These are phyloP conservation scores for Papilio gigon DNA, from an alignment of 2,888 invertebrate species.

Conservation along the genomic window DNA sequence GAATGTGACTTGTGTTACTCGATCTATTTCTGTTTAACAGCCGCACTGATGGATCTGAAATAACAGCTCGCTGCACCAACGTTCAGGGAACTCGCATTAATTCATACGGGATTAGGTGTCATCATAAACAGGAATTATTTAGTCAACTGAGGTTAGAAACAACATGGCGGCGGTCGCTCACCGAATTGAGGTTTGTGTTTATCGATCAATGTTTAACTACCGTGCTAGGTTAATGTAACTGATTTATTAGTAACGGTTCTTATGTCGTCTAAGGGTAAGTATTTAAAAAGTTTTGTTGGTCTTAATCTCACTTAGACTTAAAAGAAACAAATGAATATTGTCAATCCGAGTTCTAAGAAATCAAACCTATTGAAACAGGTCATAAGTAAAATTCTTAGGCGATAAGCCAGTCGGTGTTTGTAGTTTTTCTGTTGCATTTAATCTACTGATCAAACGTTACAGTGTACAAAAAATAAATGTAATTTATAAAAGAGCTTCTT, in stretches of 20 bases:
- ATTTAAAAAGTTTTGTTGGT: neutral
- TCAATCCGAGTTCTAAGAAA: too few relatives aligned
- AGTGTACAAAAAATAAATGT: neutral
- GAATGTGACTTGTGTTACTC: constrained; percentile 80
- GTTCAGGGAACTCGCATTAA: constrained; percentile 76
- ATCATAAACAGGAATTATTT: constrained; percentile 82
- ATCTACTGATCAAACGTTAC: neutral
- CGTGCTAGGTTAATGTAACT: neutral
- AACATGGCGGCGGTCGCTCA: constrained; percentile 65
- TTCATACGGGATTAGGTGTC: constrained; percentile 82
- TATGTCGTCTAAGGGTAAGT: neutral
- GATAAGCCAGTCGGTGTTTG: neutral
- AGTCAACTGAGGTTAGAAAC: constrained; percentile 80
- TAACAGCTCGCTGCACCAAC: constrained; percentile 71
- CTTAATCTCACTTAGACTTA: neutral
- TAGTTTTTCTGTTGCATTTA: neutral
- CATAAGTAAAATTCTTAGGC: neutral
- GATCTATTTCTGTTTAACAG: constrained; percentile 78
- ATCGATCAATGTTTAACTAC: constrained; percentile 45
- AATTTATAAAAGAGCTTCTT: constrained; percentile 14
- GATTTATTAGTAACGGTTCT: constrained; percentile 1
- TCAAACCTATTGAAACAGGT: neutral
- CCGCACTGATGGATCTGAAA: constrained; percentile 76
- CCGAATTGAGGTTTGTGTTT: constrained; percentile 59
- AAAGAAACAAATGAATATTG: too few relatives aligned